A percentile compares a stretch with the other conserved stretches of the same genome.
These are phyloP conservation scores for Octomys mimax DNA, from an alignment of 2,797 vertebrate genomes.

Conservation along the genomic window DNA sequence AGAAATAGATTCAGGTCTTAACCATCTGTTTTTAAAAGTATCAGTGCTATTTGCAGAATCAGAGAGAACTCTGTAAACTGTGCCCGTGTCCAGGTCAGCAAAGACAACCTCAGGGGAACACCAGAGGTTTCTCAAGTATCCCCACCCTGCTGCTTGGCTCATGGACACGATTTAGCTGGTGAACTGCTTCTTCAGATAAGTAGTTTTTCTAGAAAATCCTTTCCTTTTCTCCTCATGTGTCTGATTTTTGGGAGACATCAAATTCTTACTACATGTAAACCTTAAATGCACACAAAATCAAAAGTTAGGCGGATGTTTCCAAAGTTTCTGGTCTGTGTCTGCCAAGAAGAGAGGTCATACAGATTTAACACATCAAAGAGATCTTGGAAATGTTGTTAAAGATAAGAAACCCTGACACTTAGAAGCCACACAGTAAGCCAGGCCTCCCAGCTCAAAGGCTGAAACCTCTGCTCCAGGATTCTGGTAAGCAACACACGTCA, in stretches of 20 bases:
- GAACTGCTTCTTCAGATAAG: neutral
- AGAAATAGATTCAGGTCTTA: neutral
- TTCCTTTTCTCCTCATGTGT: constrained; percentile 9
- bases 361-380: neutral
- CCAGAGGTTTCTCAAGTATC: neutral
- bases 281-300: neutral
- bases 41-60: neutral
- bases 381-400: neutral
- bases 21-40: neutral
- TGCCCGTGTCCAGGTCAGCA: neutral
- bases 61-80: neutral
- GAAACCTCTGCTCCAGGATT: neutral
- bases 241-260: neutral
- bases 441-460: neutral
- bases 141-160: neutral
- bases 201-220: constrained; percentile 13
- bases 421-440: neutral
- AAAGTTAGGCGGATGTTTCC: neutral
- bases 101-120: neutral
- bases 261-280: neutral
- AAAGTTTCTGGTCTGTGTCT: neutral
- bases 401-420: neutral
- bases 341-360: neutral
- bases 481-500: neutral
- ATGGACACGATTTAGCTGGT: neutral